Percentiles rank a stretch among this genome's conserved stretches.
phyloP scores from a whole-genome alignment of 2,113 vertebrate species.

The Marmota flaviventris region DNA sequence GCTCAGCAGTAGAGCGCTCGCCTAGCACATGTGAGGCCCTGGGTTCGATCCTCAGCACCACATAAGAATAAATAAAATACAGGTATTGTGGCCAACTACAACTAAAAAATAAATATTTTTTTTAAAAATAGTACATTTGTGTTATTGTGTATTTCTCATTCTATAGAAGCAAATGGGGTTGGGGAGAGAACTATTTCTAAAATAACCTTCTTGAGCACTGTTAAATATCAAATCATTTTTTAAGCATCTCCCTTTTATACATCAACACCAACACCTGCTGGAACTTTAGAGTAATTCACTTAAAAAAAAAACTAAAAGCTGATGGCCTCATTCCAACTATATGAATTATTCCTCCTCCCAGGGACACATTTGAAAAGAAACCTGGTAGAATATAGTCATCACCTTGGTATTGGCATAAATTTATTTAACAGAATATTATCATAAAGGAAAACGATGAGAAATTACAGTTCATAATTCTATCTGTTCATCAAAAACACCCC shows the following conservation, averaged over 20 bases:
- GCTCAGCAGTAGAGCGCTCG: no score
- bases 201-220: slow-evolving; percentile 35
- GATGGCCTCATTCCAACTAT: rapidly evolving
- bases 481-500: neutral
- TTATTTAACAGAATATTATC: neutral
- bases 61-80: no score
- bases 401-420: neutral
- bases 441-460: slow-evolving; percentile 36
- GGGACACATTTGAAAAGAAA: neutral
- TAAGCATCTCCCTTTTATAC: neutral
- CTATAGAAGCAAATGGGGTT: neutral
- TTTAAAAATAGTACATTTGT: neutral
- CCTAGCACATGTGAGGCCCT: no score
- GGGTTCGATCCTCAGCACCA: no score
- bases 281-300: neutral
- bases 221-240: neutral
- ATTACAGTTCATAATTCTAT: neutral
- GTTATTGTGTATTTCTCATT: neutral
- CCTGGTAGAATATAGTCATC: neutral
- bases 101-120: no score
- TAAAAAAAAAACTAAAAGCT: neutral
- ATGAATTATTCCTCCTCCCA: neutral
- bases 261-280: slow-evolving; percentile 64
- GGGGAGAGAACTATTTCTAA: neutral
- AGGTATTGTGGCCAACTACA: no score